Base-by-base conservation (phyloP, 2,113 vertebrate species). In the Anarhynchus alexandrinus region DNA sequence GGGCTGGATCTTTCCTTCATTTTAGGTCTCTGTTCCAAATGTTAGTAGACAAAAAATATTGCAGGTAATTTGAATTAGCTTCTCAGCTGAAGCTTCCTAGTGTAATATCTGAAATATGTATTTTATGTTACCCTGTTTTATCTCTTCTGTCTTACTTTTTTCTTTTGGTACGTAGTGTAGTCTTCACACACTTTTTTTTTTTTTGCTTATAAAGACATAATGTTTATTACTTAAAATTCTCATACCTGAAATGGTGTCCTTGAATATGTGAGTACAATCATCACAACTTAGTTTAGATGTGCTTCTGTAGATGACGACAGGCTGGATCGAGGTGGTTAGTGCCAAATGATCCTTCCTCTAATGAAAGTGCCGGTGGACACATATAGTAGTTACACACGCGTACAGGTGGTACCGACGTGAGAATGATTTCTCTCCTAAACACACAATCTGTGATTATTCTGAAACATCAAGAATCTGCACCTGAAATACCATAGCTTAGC, bases 301-400 rank as follows among this genome's bases (percentile, higher is more conserved):
- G 20, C 29, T 82, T 65, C 51, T 90, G 30, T 36, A 36, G 74
- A 47, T 51, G 64, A 47, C 0, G 4, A 45, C n/a, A n/a, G 51
- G 16, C 73, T 82, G 22, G 16, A 77, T 74, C 51, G 26, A 10
- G 43, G 11, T 82, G 52, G 29, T 38, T 49, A 38, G 11, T 69
- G 65, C 43, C 58, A 58, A 19, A 61, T 18, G 10, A 17, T 61
- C 15, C 45, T 69, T 72, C 52, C 47, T 92, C 2, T 62, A 21
- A 8, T 10, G 59, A 3, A 70, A 52, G 22, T 65, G 15, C 54
- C 81, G 29, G 15, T 57, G 82, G n/a, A 45, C 36, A 36, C 23
- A 1, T 15, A 10, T 2, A 58, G 51, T 51, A 57, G 38, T 66
- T 66, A n/a, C 26, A 22, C 8, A 4, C 1, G 0, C 34, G 27